These are phyloP conservation scores for Nothocercus julius DNA, from an alignment of 2,113 vertebrate species.

Conservation along the genomic window DNA sequence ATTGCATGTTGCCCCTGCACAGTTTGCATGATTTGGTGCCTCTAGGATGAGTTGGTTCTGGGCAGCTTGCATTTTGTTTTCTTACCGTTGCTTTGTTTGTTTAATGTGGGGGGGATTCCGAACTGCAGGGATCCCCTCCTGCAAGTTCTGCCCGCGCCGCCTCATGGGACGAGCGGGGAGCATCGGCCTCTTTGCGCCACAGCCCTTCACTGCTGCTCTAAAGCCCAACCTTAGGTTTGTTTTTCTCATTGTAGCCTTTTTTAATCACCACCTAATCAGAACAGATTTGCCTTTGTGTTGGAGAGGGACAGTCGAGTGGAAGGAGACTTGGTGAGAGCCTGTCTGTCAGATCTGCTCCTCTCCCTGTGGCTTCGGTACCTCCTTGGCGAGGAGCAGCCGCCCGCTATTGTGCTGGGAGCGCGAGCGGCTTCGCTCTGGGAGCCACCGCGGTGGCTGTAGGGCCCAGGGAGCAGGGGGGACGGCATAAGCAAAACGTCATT, in stretches of 20 bases:
- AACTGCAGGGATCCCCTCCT: neutral
- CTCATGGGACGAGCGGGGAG: rapidly evolving
- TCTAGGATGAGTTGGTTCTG: neutral
- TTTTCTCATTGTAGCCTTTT: neutral
- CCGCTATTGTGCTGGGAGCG: neutral
- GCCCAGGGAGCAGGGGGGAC: neutral
- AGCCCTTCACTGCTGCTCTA: neutral
- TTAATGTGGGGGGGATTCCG: neutral
- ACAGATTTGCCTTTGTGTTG: conserved; percentile 2
- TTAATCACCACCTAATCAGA: neutral
- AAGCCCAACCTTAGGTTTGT: neutral
- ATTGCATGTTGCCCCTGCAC: neutral
- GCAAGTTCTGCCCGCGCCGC: neutral
- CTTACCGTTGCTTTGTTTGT: neutral
- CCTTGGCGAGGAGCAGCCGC: neutral
- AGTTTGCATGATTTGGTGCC: neutral
- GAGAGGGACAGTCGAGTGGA: neutral
- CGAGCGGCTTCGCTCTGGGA: neutral
- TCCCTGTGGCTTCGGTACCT: neutral
- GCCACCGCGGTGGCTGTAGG: neutral
- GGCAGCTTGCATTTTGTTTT: neutral
- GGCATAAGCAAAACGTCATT: neutral
- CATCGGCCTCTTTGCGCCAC: neutral
- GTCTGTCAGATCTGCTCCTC: neutral
- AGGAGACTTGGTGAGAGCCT: neutral